These are phyloP conservation scores for Cyaniris semiargus DNA, from an alignment of 2,888 invertebrate genomes.

Conservation along the genomic window DNA sequence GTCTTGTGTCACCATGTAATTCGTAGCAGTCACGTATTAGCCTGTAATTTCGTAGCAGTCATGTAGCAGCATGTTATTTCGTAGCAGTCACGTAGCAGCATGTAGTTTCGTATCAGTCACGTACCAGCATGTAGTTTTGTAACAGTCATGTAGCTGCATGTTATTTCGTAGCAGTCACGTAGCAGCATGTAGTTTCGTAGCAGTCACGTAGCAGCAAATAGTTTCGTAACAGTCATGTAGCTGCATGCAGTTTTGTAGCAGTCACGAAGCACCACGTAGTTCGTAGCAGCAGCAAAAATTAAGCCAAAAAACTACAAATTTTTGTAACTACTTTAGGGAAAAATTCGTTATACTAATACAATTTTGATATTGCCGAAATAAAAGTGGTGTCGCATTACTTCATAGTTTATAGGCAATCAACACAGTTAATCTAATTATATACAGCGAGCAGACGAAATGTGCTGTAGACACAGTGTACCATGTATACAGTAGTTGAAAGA, in stretches of 20 bases:
- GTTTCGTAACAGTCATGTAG: not conserved
- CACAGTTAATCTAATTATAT: slow-evolving; percentile 54
- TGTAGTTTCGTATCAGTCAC: not conserved
- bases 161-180: not conserved
- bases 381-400: slow-evolving; percentile 33
- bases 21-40: not conserved
- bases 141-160: not conserved
- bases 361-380: slow-evolving; percentile 14
- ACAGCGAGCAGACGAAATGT: slow-evolving; percentile 41
- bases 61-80: too few species aligned
- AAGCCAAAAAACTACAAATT: not conserved
- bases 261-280: not conserved
- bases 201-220: not conserved
- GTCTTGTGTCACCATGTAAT: not conserved
- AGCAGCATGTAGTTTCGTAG: not conserved
- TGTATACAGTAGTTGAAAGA: not conserved
- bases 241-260: not conserved
- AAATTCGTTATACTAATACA: not conserved
- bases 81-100: too few species aligned
- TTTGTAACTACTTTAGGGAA: not conserved
- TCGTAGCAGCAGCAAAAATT: too few species aligned
- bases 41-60: not conserved
- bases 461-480: not conserved
- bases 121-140: not conserved
- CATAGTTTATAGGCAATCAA: slow-evolving; percentile 57